Conservation (phyloP, 1,140 invertebrate genomes). For the Dinoponera quadriceps region DNA sequence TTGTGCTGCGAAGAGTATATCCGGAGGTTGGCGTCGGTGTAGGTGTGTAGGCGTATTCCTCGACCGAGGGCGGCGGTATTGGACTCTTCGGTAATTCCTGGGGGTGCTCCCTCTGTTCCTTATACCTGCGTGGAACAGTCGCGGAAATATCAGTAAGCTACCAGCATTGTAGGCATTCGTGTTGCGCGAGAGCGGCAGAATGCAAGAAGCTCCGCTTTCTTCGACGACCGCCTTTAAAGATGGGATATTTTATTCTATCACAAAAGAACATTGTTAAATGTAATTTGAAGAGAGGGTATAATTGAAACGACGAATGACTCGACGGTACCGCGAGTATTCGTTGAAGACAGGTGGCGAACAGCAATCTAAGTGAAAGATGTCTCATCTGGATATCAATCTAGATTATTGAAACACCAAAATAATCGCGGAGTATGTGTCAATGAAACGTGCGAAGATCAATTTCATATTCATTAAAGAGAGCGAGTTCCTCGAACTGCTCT, state of each 20-base stretch:
- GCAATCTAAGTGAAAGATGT: neutral
- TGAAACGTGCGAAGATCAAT: neutral
- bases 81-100: conserved; percentile 83
- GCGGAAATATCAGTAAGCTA: conserved; percentile 34
- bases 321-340: neutral
- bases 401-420: too few species aligned
- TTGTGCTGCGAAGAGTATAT: conserved; percentile 42
- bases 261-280: neutral
- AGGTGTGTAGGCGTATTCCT: conserved; percentile 73
- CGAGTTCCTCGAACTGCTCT: neutral
- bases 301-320: neutral
- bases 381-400: too few species aligned
- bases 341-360: neutral
- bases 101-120: conserved; percentile 66
- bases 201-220: conserved; percentile 11
- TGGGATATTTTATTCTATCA: neutral
- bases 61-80: conserved; percentile 75
- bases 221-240: conserved; percentile 36
- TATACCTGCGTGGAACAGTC: conserved; percentile 70
- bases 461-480: neutral
- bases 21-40: conserved; percentile 73
- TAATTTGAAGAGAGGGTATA: neutral
- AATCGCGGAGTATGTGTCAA: too few species aligned
- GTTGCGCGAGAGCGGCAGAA: conserved; percentile 24
- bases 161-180: neutral